Evolutionary conservation across 1,140 invertebrate species (phyloP).

Genomic region (Stenopsyche tienmushanensis): DNA sequence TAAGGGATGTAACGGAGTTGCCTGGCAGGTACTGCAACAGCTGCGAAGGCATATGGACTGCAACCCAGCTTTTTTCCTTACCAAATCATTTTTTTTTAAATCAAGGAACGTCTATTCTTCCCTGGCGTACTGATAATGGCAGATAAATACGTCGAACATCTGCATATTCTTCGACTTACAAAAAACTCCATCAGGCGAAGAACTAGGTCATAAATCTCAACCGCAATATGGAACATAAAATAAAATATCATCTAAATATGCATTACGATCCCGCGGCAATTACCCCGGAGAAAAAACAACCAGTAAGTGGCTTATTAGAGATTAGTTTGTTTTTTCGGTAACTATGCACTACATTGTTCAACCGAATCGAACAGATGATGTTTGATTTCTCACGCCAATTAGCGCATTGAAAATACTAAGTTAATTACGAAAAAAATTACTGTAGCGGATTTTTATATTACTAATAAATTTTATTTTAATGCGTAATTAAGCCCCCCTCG

Average conservation of each 20-base stretch:
- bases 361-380: slow-evolving; percentile 14
- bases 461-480: no score
- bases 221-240: no score
- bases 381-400: slow-evolving; percentile 23
- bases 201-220: no score
- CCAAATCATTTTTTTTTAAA: slow-evolving; percentile 18
- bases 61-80: slow-evolving; percentile 16
- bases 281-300: no score
- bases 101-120: slow-evolving; percentile 25
- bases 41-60: slow-evolving; percentile 21
- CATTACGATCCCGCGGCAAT: no score
- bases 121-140: slow-evolving; percentile 18
- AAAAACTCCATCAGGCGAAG: no score
- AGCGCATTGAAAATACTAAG: slow-evolving; percentile 8
- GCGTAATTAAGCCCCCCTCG: no score
- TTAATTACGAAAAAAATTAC: no score
- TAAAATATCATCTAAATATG: no score
- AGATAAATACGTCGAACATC: slow-evolving; percentile 22
- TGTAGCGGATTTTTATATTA: no score
- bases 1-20: slow-evolving; percentile 6
- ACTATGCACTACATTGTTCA: slow-evolving; percentile 12
- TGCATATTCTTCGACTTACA: background rate
- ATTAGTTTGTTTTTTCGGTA: no score
- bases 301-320: no score
- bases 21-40: slow-evolving; percentile 16